phyloP scores from a whole-genome alignment of 35 echinoderm and acorn worm species.

The Ophiothrix spiculata region DNA sequence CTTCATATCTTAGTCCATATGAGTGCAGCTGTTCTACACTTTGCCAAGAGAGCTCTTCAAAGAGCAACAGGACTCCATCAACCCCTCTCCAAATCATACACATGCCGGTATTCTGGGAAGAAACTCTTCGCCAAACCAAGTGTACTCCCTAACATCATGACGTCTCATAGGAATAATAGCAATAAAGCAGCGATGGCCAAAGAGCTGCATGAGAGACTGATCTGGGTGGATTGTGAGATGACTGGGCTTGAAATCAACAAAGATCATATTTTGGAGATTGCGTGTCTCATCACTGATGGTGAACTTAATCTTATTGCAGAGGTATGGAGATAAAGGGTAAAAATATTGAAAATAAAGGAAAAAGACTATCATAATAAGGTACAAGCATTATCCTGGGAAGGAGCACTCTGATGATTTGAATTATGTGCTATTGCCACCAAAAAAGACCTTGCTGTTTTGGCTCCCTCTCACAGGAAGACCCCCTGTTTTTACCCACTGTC shows the following conservation, averaged over 20 bases:
- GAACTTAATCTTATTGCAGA: conserved; percentile 82
- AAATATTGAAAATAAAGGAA: too few species aligned
- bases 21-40: not conserved
- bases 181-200: not conserved
- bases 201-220: conserved; percentile 59
- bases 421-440: too few species aligned
- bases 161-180: not conserved
- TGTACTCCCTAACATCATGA: not conserved
- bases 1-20: too few species aligned
- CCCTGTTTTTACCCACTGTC: too few species aligned
- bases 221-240: conserved; percentile 97
- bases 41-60: not conserved
- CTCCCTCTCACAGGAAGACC: too few species aligned
- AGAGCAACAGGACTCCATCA: not conserved
- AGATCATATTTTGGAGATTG: conserved; percentile 91
- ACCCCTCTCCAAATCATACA: not conserved
- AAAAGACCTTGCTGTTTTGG: too few species aligned
- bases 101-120: not conserved
- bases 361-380: too few species aligned
- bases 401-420: too few species aligned
- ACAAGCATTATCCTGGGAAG: too few species aligned
- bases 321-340: too few species aligned
- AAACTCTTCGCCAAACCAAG: not conserved
- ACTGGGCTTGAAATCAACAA: conserved; percentile 82
- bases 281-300: conserved; percentile 84